Base-by-base conservation (phyloP, 1,140 invertebrate species). In the Apocrypta bakeri region DNA sequence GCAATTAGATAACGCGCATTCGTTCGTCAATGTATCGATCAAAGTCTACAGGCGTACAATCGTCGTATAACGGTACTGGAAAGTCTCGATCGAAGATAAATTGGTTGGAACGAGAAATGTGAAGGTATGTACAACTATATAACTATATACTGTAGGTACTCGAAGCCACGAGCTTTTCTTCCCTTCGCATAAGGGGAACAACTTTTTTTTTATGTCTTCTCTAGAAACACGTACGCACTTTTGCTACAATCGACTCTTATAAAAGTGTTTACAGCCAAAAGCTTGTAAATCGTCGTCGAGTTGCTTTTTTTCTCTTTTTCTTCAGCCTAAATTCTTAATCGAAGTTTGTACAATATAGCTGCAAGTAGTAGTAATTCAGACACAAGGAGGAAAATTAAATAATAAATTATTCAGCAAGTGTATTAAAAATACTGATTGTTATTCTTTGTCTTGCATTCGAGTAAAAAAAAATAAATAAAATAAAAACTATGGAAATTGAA, bases 91-190 rank as follows among this genome's bases (percentile, higher is more conserved):
- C 40, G 31, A 56, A n/a, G 25, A 75, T 75, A 24, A 64, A 77
- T 77, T 12, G 61, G 56, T 77, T 77, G 75, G 75, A 56, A 77
- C 75, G n/a, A 63, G 24, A 77, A 64, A 72, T 11, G 31, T 31
- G 37, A 33, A 31, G 25, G 68, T 71, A 29, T 56, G 14, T 56
- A 56, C 48, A 56, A 21, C 48, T 56, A 56, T n/a, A n/a, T n/a
- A n/a, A n/a, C n/a, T n/a, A n/a, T n/a, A n/a, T n/a, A n/a, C n/a
- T n/a, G 48, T n/a, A 56, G 48, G n/a, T 7, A 21, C 21, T 56
- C 21, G 48, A 56, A 56, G 48, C 48, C 48, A 21, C 48, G 48
- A 56, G 21, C 21, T 56, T 6, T 56, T 21, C 7, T 56, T 56
- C n/a, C 48, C 48, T 2, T n/a, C 48, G n/a, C 48, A 3, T 21